These are phyloP conservation scores for Aix galericulata DNA, from an alignment of 2,113 vertebrate species.

Conservation along the genomic window DNA sequence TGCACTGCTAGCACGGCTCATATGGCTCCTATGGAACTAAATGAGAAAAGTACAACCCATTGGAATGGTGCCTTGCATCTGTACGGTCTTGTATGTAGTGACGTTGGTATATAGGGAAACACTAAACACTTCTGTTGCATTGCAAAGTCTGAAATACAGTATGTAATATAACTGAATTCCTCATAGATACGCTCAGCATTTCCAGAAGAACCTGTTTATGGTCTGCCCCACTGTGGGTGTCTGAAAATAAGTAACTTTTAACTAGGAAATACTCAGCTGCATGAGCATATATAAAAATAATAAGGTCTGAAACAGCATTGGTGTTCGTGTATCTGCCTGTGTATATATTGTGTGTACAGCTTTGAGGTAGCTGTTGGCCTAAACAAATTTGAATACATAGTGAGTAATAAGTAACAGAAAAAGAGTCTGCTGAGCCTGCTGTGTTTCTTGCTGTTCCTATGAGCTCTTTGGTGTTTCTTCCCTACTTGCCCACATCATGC, in stretches of 20 bases:
- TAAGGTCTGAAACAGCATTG: background rate
- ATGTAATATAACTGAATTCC: background rate
- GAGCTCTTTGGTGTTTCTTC: background rate
- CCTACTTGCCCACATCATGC: background rate
- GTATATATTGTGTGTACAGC: background rate
- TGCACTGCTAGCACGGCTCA: background rate
- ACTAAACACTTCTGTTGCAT: background rate
- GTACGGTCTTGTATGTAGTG: accelerated
- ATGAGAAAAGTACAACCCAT: background rate
- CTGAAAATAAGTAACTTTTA: background rate
- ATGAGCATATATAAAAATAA: background rate
- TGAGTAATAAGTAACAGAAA: background rate
- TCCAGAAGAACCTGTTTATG: background rate
- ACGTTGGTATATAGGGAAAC: background rate
- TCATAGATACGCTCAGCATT: background rate
- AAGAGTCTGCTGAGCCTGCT: background rate
- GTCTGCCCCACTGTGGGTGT: background rate
- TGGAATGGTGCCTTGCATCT: background rate
- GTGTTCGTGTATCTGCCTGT: background rate
- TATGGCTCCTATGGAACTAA: background rate
- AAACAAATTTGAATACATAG: background rate
- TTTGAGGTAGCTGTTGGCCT: background rate
- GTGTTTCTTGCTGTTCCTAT: background rate
- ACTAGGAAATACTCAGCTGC: background rate
- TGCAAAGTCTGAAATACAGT: background rate